Conservation (phyloP, 2,797 vertebrate genomes). For the Mormyrus hasselquistii region DNA sequence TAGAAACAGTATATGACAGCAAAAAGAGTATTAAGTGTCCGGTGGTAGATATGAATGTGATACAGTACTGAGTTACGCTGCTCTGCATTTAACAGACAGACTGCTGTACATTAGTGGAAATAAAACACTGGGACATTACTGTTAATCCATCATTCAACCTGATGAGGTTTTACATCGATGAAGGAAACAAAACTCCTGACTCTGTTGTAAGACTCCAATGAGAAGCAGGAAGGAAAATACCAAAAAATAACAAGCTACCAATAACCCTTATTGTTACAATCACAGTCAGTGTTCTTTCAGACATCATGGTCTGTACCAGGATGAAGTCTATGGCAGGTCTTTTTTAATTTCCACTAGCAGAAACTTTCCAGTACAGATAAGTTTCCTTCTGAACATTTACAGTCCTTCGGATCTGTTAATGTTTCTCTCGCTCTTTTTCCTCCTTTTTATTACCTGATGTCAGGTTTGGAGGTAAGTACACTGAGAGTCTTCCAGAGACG, state of each 20-base stretch:
- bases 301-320: neutral
- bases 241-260: neutral
- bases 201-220: neutral
- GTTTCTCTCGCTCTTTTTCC: neutral
- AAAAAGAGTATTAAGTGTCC: neutral
- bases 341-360: neutral
- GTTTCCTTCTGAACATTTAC: neutral
- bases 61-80: neutral
- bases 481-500: neutral
- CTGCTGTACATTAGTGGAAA: neutral
- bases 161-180: neutral
- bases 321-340: neutral
- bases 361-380: slow-evolving; percentile 6
- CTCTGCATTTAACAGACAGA: neutral
- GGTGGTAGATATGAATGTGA: neutral
- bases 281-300: neutral
- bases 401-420: neutral
- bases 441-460: slow-evolving; percentile 23
- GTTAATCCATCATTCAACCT: neutral
- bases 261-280: neutral
- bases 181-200: neutral
- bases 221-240: neutral
- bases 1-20: neutral
- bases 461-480: slow-evolving; percentile 3
- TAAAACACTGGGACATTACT: neutral